phyloP scores from a whole-genome alignment of 2,797 vertebrate genomes.

The Steatocranus sp. region DNA sequence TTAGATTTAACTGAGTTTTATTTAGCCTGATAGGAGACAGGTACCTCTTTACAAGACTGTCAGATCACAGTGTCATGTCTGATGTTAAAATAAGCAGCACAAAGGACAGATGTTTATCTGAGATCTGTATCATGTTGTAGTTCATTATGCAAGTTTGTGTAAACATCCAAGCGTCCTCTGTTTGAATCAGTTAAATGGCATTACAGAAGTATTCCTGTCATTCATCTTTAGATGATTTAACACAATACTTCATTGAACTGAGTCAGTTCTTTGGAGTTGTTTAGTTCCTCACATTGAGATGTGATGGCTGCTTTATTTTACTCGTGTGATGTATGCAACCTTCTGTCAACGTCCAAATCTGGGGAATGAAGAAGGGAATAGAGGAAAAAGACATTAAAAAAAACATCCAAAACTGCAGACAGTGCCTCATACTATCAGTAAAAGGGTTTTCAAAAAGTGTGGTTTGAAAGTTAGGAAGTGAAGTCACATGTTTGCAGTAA shows the following conservation, averaged over 20 bases:
- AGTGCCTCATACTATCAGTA: neutral
- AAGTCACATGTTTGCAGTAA: slow-evolving; percentile 13
- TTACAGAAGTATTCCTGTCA: neutral
- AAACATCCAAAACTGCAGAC: neutral
- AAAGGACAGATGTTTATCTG: neutral
- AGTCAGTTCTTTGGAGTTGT: neutral
- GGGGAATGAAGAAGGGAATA: neutral
- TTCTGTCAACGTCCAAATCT: neutral
- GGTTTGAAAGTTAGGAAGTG: neutral
- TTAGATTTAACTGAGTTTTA: neutral
- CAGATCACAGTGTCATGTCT: neutral
- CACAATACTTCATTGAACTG: neutral
- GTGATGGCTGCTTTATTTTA: neutral
- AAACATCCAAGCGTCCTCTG: neutral
- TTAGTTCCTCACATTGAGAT: neutral
- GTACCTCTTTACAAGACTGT: neutral
- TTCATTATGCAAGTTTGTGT: neutral
- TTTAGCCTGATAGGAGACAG: neutral
- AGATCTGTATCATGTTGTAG: neutral
- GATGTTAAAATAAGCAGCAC: neutral
- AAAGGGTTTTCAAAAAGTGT: neutral
- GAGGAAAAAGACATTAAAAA: neutral
- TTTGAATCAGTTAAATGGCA: neutral
- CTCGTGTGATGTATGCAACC: neutral
- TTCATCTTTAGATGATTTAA: neutral